Evolutionary conservation across 1,140 invertebrate genomes (phyloP), one percentile per base, ranked within the genome.

Genomic region (Polyergus mexicanus): DNA sequence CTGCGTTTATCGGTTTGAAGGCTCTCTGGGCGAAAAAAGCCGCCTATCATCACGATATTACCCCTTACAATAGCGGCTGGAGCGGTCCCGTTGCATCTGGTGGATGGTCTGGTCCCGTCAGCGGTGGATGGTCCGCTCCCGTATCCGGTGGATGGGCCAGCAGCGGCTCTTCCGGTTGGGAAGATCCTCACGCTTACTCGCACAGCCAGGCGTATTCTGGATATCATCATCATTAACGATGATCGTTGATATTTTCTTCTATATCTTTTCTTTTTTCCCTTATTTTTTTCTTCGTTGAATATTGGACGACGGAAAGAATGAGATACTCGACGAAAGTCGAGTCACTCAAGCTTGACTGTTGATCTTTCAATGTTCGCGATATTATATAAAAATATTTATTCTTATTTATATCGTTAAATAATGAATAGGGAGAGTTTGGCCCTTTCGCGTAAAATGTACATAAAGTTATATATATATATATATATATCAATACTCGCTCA

Each of bases 1-100:
- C 96, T 8, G 96, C 95, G 2, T 96, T 96, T 92, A 93, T 96
- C 80, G 96, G 95, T 22, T 89, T 96, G 66, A 95, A 95, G 83
- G 94, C 96, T n/a, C 90, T 96, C 2, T 94, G 95, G 92, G 85
- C 92, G 81, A 90, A 19, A 93, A 96, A 85, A 93, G 92, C 76
- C 88, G 44, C 92, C 88, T 19, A 80, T 5, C 91, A 92, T 22
- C 92, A 93, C 74, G 91, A 93, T 7, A 72, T 92, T 7, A 94
- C 94, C 5, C 80, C 90, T 0, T 94, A 95, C 90, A 93, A 91
- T 75, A 94, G 92, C 85, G 95, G 94, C 54, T 94, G 93, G 92
- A 92, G 91, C 47, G 93, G 92, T 0, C 28, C 60, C 6, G 8
- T 4, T 85, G 84, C 91, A 88, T 92, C 93, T 76, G 91, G 92